Evolutionary conservation across 2,113 vertebrate genomes (phyloP).

Genomic region (Grallaria varia): DNA sequence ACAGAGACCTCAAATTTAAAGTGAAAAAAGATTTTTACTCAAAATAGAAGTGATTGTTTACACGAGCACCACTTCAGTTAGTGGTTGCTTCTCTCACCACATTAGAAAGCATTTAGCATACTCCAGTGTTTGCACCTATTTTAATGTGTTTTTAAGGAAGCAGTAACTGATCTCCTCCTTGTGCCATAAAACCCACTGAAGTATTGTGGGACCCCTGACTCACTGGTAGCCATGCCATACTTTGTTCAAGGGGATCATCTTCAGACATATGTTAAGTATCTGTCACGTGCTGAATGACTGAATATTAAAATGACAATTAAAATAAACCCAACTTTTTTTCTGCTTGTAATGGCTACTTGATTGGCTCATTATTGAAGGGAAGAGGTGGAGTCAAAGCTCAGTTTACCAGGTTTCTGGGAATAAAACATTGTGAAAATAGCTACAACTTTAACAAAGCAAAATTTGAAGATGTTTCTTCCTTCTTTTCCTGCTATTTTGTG

Average conservation of each 20-base stretch:
- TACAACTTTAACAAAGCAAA: constrained; percentile 22
- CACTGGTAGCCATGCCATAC: not conserved
- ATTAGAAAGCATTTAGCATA: not conserved
- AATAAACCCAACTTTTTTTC: no score
- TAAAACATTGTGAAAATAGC: constrained; percentile 47
- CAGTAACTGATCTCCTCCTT: not conserved
- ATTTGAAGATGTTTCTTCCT: constrained; percentile 56
- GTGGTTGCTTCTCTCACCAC: not conserved
- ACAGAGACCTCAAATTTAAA: not conserved
- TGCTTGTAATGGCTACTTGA: not conserved
- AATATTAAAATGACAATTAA: not conserved
- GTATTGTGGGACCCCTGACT: not conserved
- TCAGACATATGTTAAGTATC: not conserved
- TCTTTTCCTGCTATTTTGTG: not conserved
- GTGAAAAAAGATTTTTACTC: not conserved
- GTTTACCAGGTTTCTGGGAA: constrained; percentile 22
- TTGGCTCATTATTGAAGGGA: not conserved
- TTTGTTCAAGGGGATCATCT: not conserved
- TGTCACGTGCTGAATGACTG: accelerated
- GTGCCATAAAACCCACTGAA: not conserved
- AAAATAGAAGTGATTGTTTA: not conserved
- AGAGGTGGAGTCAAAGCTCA: not conserved
- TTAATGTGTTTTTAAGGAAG: not conserved
- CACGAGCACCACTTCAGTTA: not conserved
- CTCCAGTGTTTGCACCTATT: not conserved